A percentile compares a stretch with the other conserved stretches of the same genome.
Evolutionary conservation across 2,888 invertebrate genomes (phyloP).

Genomic region (Dryobotodes eremita): DNA sequence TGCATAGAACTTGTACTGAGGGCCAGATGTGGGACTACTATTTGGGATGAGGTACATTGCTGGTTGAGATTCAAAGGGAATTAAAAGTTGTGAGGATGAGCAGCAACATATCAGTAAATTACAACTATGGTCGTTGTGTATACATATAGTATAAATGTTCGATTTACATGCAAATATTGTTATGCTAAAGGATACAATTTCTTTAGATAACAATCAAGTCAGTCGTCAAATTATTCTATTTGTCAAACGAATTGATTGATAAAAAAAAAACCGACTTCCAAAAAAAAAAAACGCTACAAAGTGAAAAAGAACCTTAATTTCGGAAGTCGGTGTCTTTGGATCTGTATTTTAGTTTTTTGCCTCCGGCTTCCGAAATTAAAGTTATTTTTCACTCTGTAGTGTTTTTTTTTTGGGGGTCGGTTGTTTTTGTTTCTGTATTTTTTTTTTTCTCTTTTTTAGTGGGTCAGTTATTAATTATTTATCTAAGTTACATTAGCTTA

Average conservation of each 20-base stretch:
- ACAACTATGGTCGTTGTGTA: neutral
- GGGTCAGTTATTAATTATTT: too few species aligned
- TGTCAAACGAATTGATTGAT: neutral
- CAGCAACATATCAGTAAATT: neutral
- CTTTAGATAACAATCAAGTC: neutral
- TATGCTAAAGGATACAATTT: neutral
- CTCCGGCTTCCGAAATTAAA: too few species aligned
- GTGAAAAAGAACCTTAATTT: too few species aligned
- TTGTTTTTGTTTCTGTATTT: too few species aligned
- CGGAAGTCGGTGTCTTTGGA: too few species aligned
- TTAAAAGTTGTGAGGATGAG: neutral
- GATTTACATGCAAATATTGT: neutral
- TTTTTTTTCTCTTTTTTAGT: too few species aligned
- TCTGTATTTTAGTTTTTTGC: too few species aligned
- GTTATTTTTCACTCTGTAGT: too few species aligned
- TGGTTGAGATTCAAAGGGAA: neutral
- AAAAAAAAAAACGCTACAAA: too few species aligned
- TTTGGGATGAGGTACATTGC: slow-evolving; percentile 36
- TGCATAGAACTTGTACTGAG: slow-evolving; percentile 39
- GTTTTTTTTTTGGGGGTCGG: too few species aligned
- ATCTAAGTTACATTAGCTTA: too few species aligned
- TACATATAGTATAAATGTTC: neutral
- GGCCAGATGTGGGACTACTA: neutral
- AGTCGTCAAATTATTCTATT: neutral
- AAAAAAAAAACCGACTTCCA: too few species aligned